A percentile compares a stretch with the other conserved stretches of the same genome.
Evolutionary conservation across 2,888 invertebrate species (phyloP).

Genomic region (Desoria tigrina): DNA sequence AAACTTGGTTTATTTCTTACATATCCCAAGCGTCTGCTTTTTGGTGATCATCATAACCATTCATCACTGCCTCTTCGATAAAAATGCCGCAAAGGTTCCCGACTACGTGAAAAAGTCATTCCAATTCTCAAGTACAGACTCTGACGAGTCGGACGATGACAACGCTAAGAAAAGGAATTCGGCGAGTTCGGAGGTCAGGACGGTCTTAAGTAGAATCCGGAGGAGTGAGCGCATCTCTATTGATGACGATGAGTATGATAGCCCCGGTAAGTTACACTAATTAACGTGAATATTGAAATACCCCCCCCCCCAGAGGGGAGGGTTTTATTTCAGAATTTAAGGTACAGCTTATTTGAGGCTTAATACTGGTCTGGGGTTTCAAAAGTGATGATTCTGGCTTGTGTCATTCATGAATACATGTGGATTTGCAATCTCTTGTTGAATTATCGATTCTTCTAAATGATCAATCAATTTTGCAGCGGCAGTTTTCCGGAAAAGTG

Average conservation of each 20-base stretch:
- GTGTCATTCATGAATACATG: no score
- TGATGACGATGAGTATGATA: neutral
- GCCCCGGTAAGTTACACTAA: neutral
- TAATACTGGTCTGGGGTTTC: no score
- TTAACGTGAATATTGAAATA: no score
- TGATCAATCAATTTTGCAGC: no score
- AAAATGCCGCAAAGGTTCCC: constrained; percentile 43
- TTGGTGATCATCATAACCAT: constrained; percentile 43
- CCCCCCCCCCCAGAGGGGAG: no score
- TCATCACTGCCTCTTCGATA: constrained; percentile 44
- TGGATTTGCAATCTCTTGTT: no score
- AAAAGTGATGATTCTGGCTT: no score
- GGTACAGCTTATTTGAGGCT: no score
- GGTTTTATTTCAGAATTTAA: no score
- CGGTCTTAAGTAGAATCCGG: constrained; percentile 5
- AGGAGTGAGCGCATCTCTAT: constrained; percentile 3
- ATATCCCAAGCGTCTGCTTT: constrained; percentile 31
- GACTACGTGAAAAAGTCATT: constrained; percentile 44
- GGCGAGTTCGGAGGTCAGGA: neutral
- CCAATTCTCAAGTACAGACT: constrained; percentile 40
- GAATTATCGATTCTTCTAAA: no score
- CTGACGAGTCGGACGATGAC: constrained; percentile 19
- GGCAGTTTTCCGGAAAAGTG: no score
- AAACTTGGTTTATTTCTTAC: no score
- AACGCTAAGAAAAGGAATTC: constrained; percentile 4